A percentile compares a stretch with the other conserved stretches of the same genome.
Conservation (phyloP, 2,113 vertebrate species). For the Rhegmatorhina hoffmannsi region DNA sequence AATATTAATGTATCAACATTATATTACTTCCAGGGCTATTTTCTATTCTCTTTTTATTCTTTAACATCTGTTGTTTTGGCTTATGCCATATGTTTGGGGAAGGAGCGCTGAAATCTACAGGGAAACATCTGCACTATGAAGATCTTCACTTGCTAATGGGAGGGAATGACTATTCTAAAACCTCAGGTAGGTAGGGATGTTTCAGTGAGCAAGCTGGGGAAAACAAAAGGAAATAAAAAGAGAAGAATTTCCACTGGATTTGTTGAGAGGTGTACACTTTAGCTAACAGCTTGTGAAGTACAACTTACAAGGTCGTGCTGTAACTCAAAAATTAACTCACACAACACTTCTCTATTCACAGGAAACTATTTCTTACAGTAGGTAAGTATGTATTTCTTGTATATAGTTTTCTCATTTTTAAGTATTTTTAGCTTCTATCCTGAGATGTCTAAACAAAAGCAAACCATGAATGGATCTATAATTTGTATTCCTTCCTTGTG, state of each 20-base stretch:
- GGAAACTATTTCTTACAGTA: background rate
- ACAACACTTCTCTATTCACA: background rate
- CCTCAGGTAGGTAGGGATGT: background rate
- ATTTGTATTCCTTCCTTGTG: background rate
- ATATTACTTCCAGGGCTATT: slow-evolving; percentile 23
- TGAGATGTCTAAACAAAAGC: background rate
- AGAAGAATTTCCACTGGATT: background rate
- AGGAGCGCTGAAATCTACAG: background rate
- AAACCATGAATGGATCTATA: background rate
- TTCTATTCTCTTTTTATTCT: background rate
- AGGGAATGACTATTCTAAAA: background rate
- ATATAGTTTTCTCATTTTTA: background rate
- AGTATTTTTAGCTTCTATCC: background rate
- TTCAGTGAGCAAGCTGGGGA: background rate
- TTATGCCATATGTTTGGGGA: background rate
- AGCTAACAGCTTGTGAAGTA: background rate
- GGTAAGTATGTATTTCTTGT: background rate
- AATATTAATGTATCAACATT: background rate
- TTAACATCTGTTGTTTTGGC: slow-evolving; percentile 10
- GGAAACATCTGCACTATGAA: background rate
- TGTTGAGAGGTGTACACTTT: background rate
- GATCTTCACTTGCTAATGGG: background rate
- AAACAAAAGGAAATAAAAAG: background rate
- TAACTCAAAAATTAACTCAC: background rate
- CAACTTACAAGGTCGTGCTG: background rate